These are phyloP conservation scores for Paramormyrops kingsleyae DNA, from an alignment of 2,113 vertebrate genomes.

Conservation along the genomic window DNA sequence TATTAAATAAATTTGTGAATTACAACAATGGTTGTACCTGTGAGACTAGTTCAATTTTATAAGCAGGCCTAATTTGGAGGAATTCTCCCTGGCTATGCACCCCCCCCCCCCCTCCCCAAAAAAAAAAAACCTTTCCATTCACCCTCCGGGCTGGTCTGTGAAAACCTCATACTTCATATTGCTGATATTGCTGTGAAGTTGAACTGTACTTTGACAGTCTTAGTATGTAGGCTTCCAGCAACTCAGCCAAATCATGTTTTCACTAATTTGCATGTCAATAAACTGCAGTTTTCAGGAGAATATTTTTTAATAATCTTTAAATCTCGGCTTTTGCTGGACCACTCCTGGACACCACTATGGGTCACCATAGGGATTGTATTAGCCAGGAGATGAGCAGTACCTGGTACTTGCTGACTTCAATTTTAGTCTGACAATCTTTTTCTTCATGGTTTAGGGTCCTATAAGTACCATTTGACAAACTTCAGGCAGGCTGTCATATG, in stretches of 20 bases:
- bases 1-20: slow-evolving; percentile 8
- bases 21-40: background rate
- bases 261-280: background rate
- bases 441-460: background rate
- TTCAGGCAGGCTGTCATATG: background rate
- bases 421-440: background rate
- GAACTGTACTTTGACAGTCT: background rate
- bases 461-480: background rate
- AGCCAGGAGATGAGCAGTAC: background rate
- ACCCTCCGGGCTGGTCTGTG: background rate
- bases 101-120: too few relatives aligned
- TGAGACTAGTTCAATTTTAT: background rate
- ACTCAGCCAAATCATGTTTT: background rate
- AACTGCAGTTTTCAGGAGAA: background rate
- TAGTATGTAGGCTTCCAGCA: background rate
- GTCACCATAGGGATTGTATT: background rate
- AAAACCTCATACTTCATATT: background rate
- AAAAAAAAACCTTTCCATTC: background rate
- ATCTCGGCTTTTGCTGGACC: background rate
- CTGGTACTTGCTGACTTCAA: background rate
- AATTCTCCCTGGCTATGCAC: background rate
- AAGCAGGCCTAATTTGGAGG: background rate
- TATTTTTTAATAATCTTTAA: background rate
- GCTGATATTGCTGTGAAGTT: background rate
- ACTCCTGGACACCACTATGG: background rate